phyloP scores from a whole-genome alignment of 2,797 vertebrate genomes.

The Etheostoma perlongum region DNA sequence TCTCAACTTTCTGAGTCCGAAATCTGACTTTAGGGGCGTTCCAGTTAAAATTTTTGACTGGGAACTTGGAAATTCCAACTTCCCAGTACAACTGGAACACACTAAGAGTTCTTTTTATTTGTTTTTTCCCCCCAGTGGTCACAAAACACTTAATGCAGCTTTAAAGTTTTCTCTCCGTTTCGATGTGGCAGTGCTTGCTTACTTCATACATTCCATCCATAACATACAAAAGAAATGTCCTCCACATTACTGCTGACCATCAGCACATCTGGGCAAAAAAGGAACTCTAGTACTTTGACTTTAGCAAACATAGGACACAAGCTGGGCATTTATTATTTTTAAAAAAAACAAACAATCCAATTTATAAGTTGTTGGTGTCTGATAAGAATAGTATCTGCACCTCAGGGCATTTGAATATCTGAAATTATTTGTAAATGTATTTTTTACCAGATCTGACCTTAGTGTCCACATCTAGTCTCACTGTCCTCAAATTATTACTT shows the following conservation, averaged over 20 bases:
- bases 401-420: constrained; percentile 58
- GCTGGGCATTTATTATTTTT: constrained; percentile 21
- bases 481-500: constrained; percentile 21
- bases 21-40: too few relatives aligned
- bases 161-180: constrained; percentile 34
- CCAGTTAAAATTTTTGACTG: too few relatives aligned
- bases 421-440: constrained; percentile 54
- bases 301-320: constrained; percentile 18
- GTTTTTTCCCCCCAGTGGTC: constrained; percentile 18
- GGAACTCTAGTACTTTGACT: background rate
- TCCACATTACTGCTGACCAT: constrained; percentile 19
- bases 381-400: constrained; percentile 31
- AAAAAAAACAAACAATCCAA: constrained; percentile 9
- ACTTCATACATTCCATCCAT: constrained; percentile 73
- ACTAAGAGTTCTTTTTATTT: background rate
- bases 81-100: too few relatives aligned
- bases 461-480: constrained; percentile 18
- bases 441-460: constrained; percentile 41
- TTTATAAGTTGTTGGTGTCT: constrained; percentile 49
- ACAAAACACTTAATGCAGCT: constrained; percentile 39
- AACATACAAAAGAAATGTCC: constrained; percentile 9
- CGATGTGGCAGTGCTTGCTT: constrained; percentile 21
- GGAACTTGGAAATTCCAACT: too few relatives aligned
- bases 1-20: too few relatives aligned
- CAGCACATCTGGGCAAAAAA: constrained; percentile 7